Base-by-base conservation (phyloP, 2,797 vertebrate genomes). In the Nasua narica region DNA sequence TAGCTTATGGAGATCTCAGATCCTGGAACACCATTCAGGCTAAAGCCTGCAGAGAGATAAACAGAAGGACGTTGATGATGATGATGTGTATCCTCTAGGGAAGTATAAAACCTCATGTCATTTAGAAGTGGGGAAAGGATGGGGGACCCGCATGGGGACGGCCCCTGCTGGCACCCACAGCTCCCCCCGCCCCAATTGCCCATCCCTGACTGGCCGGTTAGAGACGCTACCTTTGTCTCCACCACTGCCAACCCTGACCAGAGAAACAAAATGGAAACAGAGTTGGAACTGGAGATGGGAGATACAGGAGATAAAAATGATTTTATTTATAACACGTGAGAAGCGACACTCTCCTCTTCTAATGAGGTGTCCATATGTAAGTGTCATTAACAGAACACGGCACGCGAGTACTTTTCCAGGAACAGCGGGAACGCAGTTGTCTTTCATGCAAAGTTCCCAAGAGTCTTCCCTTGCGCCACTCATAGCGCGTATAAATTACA, bases 281-380 rank as follows among this genome's bases (percentile, higher is more conserved):
- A 37, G 29, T 78, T 95, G 40, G 5, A 87, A 84, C 46, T 23
- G 14, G 67, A 95, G 96, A 97, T 93, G 79, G 2, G n/a, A 87
- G 95, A 86, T n/a, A 88, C 92, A 86, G 4, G 35, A 85, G 96
- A 87, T 25, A 88, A 77, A 96, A 88, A 62, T 78, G 18, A 35
- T 43, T 82, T 83, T 65, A 92, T 85, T 95, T 87, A 27, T 76
- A 97, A 50, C 79, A 91, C 54, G 56, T 40, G 48, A 76, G 85
- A 96, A 96, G 92, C 29, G 67, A 96, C 1, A 62, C 74, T 92
- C 70, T 84, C 6, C 3, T 85, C 72, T 83, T 96, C 76, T 86
- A 92, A 72, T 65, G 4, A 84, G 40, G 52, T 88, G 62, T 89
- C 65, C 50, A 69, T 94, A 85, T 78, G 62, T 10, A 56, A 87